These are phyloP conservation scores for Dryas iulia DNA, from an alignment of 1,140 invertebrate species.

Conservation along the genomic window DNA sequence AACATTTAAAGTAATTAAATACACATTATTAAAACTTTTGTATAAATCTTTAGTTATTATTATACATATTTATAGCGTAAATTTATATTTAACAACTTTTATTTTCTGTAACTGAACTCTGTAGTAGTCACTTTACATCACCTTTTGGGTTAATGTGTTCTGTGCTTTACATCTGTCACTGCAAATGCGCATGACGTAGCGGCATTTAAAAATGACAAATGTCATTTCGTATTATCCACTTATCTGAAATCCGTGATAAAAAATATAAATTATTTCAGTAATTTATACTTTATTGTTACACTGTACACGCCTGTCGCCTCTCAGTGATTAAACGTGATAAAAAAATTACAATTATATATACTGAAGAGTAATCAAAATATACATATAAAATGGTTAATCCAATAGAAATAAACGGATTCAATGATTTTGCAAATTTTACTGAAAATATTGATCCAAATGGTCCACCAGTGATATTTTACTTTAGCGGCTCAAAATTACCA, in stretches of 20 bases:
- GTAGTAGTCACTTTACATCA: too few relatives aligned
- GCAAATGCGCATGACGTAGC: background rate
- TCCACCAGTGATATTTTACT: slow-evolving; percentile 82
- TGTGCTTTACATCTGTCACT: too few relatives aligned
- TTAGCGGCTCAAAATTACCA: slow-evolving; percentile 84
- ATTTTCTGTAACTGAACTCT: background rate
- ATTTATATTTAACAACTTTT: too few relatives aligned
- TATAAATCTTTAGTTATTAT: too few relatives aligned
- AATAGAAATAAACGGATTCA: slow-evolving; percentile 59
- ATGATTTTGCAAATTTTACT: slow-evolving; percentile 60
- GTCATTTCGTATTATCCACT: background rate
- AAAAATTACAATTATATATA: background rate
- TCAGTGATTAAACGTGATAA: background rate
- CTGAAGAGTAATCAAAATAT: background rate
- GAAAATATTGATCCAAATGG: slow-evolving; percentile 48
- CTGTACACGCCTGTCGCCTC: background rate
- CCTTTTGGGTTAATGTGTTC: too few relatives aligned
- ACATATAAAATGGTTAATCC: slow-evolving; percentile 47
- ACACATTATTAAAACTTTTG: too few relatives aligned
- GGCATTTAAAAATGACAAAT: background rate
- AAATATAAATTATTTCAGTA: background rate
- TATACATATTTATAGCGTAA: too few relatives aligned
- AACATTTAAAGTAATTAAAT: too few relatives aligned
- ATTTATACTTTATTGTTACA: background rate
- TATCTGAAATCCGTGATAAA: background rate